Conservation (phyloP, 2,797 vertebrate species). For the Schizopygopsis pylzovi region DNA sequence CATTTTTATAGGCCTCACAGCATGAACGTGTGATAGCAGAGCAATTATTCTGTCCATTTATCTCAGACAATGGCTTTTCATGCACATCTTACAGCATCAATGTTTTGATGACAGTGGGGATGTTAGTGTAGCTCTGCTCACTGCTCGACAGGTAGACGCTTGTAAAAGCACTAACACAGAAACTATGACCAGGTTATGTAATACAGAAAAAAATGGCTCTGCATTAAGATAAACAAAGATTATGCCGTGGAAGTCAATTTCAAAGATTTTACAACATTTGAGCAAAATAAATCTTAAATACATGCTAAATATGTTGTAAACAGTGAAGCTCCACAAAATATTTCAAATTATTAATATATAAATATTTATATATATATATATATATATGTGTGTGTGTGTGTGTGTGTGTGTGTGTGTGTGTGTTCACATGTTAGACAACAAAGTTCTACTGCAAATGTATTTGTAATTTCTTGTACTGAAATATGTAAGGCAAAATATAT, state of each 20-base stretch:
- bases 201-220: neutral
- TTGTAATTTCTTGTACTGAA: no score
- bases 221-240: neutral
- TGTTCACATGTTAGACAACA: no score
- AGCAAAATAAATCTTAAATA: neutral
- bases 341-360: no score
- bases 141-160: neutral
- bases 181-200: neutral
- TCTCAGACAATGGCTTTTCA: constrained; percentile 8
- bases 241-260: neutral
- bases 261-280: neutral
- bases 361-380: no score
- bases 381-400: no score
- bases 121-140: neutral
- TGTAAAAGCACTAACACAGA: neutral
- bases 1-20: neutral
- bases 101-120: neutral
- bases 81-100: neutral
- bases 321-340: no score
- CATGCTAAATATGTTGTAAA: neutral
- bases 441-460: no score
- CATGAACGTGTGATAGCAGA: neutral
- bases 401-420: no score
- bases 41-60: neutral
- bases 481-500: no score